phyloP scores from a whole-genome alignment of 1,140 invertebrate genomes.

The Drosophila micromelanica region DNA sequence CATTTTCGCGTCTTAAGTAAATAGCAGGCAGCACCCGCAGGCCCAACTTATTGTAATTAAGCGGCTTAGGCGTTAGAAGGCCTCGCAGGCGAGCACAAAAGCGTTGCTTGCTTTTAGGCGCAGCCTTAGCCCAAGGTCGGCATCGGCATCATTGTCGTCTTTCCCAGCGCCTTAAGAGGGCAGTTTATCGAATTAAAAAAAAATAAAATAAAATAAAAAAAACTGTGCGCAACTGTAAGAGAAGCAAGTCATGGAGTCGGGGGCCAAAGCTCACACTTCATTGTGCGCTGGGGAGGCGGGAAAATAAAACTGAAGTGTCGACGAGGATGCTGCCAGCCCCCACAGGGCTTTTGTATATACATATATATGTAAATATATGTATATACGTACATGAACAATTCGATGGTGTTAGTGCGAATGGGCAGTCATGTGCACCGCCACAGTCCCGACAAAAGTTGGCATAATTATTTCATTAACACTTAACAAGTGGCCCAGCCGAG shows the following conservation, averaged over 20 bases:
- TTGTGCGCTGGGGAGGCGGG: constrained; percentile 48
- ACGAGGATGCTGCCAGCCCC: constrained; percentile 24
- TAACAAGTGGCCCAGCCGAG: constrained; percentile 72
- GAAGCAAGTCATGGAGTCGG: constrained; percentile 8
- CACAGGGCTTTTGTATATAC: constrained; percentile 2
- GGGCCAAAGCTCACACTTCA: constrained; percentile 65
- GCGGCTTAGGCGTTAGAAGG: constrained; percentile 71
- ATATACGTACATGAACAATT: constrained; percentile 11
- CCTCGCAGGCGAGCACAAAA: constrained; percentile 57
- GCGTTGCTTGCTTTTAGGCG: constrained; percentile 72
- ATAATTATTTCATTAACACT: constrained; percentile 83
- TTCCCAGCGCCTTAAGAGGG: constrained; percentile 59
- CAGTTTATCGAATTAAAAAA: constrained; percentile 82
- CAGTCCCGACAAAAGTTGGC: constrained; percentile 65
- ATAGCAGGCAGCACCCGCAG: constrained; percentile 57
- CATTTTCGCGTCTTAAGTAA: constrained; percentile 82
- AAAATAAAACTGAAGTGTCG: constrained; percentile 77
- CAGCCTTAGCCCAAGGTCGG: constrained; percentile 64
- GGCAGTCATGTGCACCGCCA: constrained; percentile 37
- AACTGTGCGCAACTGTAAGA: background rate
- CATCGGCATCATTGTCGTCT: constrained; percentile 44
- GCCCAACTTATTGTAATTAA: constrained; percentile 76
- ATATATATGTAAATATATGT: background rate
- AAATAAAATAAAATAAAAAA: constrained; percentile 17
- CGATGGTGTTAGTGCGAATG: constrained; percentile 29